Evolutionary conservation across 2,888 invertebrate species (phyloP).

Genomic region (Tineola bisselliella): DNA sequence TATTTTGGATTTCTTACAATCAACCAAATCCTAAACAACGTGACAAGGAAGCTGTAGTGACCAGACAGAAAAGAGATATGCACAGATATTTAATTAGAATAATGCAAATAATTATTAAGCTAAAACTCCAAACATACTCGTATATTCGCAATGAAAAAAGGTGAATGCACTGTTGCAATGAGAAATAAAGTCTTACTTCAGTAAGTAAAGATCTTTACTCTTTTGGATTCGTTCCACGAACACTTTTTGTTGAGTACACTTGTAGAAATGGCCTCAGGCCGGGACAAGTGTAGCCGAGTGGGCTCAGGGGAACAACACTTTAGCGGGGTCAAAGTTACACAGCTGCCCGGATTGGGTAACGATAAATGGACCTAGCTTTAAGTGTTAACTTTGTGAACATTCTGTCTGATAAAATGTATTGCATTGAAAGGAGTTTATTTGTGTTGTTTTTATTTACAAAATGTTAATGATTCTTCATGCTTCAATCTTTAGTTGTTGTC

Average conservation of each 20-base stretch:
- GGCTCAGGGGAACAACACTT: slow-evolving; percentile 21
- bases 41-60: no score
- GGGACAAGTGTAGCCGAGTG: slow-evolving; percentile 19
- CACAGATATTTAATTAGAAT: no score
- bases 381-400: not conserved
- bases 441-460: no score
- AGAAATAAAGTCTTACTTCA: not conserved
- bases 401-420: not conserved
- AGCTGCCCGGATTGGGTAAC: slow-evolving; percentile 2
- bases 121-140: no score
- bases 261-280: slow-evolving; percentile 19
- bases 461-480: no score
- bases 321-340: not conserved
- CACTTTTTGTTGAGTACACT: slow-evolving; percentile 20
- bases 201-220: slow-evolving; percentile 9
- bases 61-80: no score
- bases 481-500: no score
- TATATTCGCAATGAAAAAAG: no score
- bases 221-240: slow-evolving; percentile 8
- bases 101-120: no score
- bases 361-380: not conserved
- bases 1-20: no score
- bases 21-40: no score
- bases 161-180: not conserved
- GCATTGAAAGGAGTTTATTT: not conserved